Conservation (phyloP, 1,140 invertebrate species). For the Drosophila navojoa region DNA sequence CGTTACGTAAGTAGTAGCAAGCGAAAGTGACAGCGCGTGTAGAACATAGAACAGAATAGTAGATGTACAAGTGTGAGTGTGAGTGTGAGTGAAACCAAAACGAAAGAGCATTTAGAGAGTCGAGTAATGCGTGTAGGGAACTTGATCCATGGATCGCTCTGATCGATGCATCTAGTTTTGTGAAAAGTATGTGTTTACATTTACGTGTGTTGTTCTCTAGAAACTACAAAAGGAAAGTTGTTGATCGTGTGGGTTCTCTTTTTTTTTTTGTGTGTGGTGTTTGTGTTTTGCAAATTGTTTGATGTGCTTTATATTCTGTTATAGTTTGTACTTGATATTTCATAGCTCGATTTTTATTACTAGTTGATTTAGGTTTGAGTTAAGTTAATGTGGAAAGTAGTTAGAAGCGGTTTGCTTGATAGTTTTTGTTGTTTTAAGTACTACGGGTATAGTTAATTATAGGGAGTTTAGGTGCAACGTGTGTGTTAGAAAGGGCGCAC, state of each 20-base stretch:
- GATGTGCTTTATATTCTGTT: slow-evolving; percentile 80
- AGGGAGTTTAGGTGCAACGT: slow-evolving; percentile 64
- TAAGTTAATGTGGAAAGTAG: slow-evolving; percentile 56
- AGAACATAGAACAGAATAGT: slow-evolving; percentile 31
- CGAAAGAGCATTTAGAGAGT: neutral
- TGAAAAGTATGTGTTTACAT: neutral
- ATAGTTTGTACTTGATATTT: slow-evolving; percentile 80
- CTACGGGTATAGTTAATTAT: slow-evolving; percentile 59
- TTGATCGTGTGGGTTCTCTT: slow-evolving; percentile 10
- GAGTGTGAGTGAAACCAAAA: slow-evolving; percentile 8
- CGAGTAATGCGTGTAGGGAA: slow-evolving; percentile 4
- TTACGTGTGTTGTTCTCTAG: neutral
- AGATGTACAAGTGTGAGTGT: slow-evolving; percentile 14
- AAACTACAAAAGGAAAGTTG: slow-evolving; percentile 19
- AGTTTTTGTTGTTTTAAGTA: slow-evolving; percentile 42
- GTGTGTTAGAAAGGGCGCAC: slow-evolving; percentile 65
- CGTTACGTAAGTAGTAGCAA: slow-evolving; percentile 56
- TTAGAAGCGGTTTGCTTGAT: slow-evolving; percentile 68
- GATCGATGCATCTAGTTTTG: slow-evolving; percentile 7
- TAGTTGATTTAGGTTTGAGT: slow-evolving; percentile 62
- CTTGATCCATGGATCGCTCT: slow-evolving; percentile 7
- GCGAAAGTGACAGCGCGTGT: slow-evolving; percentile 49
- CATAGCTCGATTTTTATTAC: slow-evolving; percentile 70
- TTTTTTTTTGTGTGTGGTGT: slow-evolving; percentile 10
- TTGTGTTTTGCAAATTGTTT: slow-evolving; percentile 48